A percentile compares a stretch with the other conserved stretches of the same genome.
These are phyloP conservation scores for Picathartes gymnocephalus DNA, from an alignment of 2,113 vertebrate genomes.

Conservation along the genomic window DNA sequence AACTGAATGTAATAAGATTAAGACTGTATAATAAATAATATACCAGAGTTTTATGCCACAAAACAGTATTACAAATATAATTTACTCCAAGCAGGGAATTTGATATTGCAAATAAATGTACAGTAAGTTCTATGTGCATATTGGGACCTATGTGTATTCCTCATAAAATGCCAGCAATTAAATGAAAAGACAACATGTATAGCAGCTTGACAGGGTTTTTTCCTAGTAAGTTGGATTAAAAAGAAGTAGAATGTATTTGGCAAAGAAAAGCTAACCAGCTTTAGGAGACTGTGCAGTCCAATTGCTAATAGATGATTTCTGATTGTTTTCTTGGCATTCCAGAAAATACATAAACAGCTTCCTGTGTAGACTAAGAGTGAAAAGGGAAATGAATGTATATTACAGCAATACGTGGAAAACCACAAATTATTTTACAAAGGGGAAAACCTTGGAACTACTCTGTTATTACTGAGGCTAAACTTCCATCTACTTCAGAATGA, in stretches of 20 bases:
- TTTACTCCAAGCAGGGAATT: conserved; percentile 16
- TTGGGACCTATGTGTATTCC: not conserved
- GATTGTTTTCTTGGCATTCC: conserved; percentile 5
- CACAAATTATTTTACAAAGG: not conserved
- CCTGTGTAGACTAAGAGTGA: not conserved
- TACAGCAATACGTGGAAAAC: not conserved
- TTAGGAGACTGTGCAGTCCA: not conserved
- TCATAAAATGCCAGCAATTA: conserved; percentile 21
- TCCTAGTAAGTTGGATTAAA: not conserved
- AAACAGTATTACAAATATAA: not conserved
- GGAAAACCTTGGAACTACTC: not conserved
- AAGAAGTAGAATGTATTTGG: not conserved
- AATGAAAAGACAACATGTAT: not conserved
- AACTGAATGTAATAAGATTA: conserved; percentile 10
- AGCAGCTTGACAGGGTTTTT: not conserved
- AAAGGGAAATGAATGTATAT: not conserved
- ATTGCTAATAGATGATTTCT: not conserved
- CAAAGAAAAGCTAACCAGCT: conserved; percentile 5
- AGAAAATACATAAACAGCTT: not conserved
- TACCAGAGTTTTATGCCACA: not conserved
- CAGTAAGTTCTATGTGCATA: conserved; percentile 2
- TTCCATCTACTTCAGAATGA: not conserved
- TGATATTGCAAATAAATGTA: not conserved
- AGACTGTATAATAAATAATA: conserved; percentile 15
- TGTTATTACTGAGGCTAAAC: not conserved